These are phyloP conservation scores for Gnathonemus echidnorhynchus DNA, from an alignment of 2,113 vertebrate genomes.

Conservation along the genomic window DNA sequence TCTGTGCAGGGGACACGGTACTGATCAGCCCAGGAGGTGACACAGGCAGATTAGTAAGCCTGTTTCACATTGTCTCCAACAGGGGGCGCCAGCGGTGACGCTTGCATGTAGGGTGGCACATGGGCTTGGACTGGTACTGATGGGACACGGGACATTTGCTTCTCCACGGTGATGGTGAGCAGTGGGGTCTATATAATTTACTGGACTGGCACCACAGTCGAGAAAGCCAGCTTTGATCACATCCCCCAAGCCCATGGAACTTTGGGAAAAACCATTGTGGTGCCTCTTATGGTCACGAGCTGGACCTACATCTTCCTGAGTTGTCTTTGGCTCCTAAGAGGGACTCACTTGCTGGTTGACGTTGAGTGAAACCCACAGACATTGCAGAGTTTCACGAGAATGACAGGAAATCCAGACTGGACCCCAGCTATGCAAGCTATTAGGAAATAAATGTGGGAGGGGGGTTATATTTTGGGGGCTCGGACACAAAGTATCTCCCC, in stretches of 20 bases:
- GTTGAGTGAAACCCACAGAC: not conserved
- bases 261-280: not conserved
- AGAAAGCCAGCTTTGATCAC: not conserved
- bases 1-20: no score
- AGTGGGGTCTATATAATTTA: not conserved
- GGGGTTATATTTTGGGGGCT: not conserved
- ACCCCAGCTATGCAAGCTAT: not conserved
- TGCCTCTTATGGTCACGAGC: not conserved
- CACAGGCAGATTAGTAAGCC: not conserved
- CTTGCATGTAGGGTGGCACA: not conserved
- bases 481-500: not conserved
- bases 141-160: not conserved
- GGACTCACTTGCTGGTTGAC: not conserved
- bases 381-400: not conserved
- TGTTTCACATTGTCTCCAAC: not conserved
- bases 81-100: not conserved
- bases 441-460: not conserved
- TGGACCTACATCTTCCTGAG: not conserved
- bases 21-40: not conserved
- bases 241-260: not conserved
- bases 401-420: not conserved
- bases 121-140: not conserved
- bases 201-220: not conserved
- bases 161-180: not conserved
- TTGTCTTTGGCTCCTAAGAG: not conserved